Evolutionary conservation across 64 coral and sea anemone genomes (phyloP), one percentile per base, ranked within the genome.

Genomic region (Exaiptasia diaphana): DNA sequence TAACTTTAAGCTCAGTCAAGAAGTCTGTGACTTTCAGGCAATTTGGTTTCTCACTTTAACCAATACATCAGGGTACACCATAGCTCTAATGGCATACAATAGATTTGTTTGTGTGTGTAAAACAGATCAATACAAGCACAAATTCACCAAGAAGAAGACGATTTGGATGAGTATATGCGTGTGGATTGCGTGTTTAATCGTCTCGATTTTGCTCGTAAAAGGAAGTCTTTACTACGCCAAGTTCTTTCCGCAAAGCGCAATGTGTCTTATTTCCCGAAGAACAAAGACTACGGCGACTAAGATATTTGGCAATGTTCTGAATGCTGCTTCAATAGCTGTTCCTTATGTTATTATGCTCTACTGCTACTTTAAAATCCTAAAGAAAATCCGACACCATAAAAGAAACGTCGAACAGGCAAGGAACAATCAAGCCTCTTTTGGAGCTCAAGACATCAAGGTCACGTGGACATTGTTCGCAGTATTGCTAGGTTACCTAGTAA

Each of bases 331-430:
- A 3, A 18, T 79, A 12, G 31, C 23, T 59, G 13, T 43, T 4
- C 11, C 22, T 14, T 60, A 39, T 42, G 23, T 5, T 40, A 21
- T 57, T 4, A 63, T 50, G 13, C 27, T 30, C 33, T 79, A 30
- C 56, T 60, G 76, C 41, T 79, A 79, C 32, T 79, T 60, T 17
- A 63, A 64, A 79, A 38, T 79, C 4, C 44, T 79, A 5, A 41
- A 40, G 29, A 64, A 79, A 28, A 79, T 79, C 56, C 76, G 38
- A 53, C 52, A 38, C 4, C 55, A 56, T 41, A 41, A 18, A 29
- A 14, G 8, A 29, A 50, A 79, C 5, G 32, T 60, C 25, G 38
- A 38, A 25, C 14, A 33, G n/a, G 8, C 76, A 41, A 38, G 20
- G 34, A 39, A 40, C 34, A 55, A 79, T 5, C 45, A 42, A 15